A percentile compares a stretch with the other conserved stretches of the same genome.
Conservation (phyloP, 2,888 invertebrate species). For the Petrolisthes manimaculis region DNA sequence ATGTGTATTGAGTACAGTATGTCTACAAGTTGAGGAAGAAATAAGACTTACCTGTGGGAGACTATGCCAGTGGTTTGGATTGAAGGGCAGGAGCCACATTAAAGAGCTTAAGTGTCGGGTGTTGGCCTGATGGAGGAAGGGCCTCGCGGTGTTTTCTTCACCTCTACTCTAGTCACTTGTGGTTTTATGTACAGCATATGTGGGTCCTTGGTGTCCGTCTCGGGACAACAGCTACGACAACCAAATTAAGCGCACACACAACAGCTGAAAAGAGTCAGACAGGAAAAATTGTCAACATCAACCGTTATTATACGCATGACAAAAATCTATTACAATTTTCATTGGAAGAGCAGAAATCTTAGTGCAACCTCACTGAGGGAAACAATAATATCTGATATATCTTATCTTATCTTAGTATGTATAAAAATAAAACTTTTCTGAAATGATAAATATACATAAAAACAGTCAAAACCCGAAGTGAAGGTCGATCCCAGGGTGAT, state of each 20-base stretch:
- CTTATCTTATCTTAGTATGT: too few relatives aligned
- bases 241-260: constrained; percentile 66
- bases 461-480: too few relatives aligned
- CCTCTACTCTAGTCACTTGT: constrained; percentile 39
- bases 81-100: constrained; percentile 46
- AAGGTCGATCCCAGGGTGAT: too few relatives aligned
- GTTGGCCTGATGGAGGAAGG: constrained; percentile 27
- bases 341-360: too few relatives aligned
- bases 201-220: constrained; percentile 54
- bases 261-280: constrained; percentile 60
- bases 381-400: too few relatives aligned
- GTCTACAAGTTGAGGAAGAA: not conserved
- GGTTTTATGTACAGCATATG: constrained; percentile 54
- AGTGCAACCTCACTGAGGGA: too few relatives aligned
- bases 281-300: too few relatives aligned
- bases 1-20: not conserved
- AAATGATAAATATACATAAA: too few relatives aligned
- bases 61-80: constrained; percentile 24
- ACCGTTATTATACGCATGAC: too few relatives aligned
- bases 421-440: too few relatives aligned
- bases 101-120: constrained; percentile 37
- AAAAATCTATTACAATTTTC: too few relatives aligned
- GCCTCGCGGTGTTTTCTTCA: constrained; percentile 26
- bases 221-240: constrained; percentile 65
- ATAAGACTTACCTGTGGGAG: constrained; percentile 29